Base-by-base conservation (phyloP, 2,888 invertebrate species). In the Drosophila glabriapex region DNA sequence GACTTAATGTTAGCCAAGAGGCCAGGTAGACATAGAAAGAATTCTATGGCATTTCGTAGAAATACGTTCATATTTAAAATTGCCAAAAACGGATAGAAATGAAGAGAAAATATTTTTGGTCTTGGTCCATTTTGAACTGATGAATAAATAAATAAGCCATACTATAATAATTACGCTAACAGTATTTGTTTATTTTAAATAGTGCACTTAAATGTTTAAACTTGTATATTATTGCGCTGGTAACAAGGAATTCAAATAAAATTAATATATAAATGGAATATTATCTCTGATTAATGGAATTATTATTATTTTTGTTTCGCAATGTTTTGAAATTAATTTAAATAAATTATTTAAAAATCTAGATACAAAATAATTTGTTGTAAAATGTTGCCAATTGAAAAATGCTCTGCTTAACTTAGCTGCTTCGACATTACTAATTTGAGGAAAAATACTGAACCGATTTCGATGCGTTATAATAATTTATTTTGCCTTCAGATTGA, bases 1-100 rank as follows among this genome's bases (percentile, higher is more conserved):
- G 55, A 39, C 63, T 52, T 58, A 78, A 78, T 78, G 60, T 78
- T 78, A 81, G 64, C 62, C 61, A 81, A 77, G 64, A 52, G 16
- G 60, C 35, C 61, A 64, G 67, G 68, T 70, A 70, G 43, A 56
- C 39, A 14, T 19, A 25, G 43, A 6, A 14, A 25, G 39, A 6
- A 14, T 37, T 46, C 43, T 50, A 3, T 19, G 25, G 25, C 22
- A 52, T 52, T 80, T 71, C 54, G 14, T n/a, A 12, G 19, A 39
- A 80, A 35, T n/a, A 28, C 0, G 50, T 16, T 14, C 0, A n/a
- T n/a, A n/a, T 37, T 25, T 14, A 1, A 43, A n/a, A 43, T 52
- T 19, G 10, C 2, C 1, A n/a, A 28, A 12, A 25, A 19, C 29
- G 1, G 1, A 25, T 16, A 41, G 6, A 41, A 43, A 43, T 43